Evolutionary conservation across 2,797 vertebrate species (phyloP).

Genomic region (Oophaga sylvatica): DNA sequence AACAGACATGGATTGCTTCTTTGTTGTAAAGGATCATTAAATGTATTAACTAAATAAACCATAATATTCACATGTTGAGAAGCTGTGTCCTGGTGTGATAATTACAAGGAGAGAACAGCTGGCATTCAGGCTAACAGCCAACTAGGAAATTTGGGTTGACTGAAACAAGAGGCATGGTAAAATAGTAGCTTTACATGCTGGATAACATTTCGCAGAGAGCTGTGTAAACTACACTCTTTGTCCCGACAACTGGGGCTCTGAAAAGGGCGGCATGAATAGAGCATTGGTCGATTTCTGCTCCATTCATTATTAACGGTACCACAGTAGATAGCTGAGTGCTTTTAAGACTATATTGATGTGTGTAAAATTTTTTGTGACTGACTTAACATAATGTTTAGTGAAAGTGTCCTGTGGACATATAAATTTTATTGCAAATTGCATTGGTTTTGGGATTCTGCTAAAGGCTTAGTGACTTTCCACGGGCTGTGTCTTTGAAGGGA

Average conservation of each 20-base stretch:
- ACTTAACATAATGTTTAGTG: no score
- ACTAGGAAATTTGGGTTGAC: conserved; percentile 31
- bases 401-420: no score
- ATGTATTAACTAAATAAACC: conserved; percentile 57
- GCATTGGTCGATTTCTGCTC: no score
- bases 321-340: no score
- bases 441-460: no score
- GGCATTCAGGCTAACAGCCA: conserved; percentile 50
- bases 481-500: no score
- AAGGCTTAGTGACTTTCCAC: no score
- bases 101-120: conserved; percentile 57
- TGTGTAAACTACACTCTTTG: background rate
- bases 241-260: background rate
- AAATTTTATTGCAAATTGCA: no score
- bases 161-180: conserved; percentile 14
- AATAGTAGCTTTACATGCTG: background rate
- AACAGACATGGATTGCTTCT: conserved; percentile 35
- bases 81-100: conserved; percentile 56
- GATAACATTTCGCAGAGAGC: background rate
- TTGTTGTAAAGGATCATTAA: conserved; percentile 43
- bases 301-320: no score
- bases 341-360: no score
- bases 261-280: no score
- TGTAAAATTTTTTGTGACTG: no score
- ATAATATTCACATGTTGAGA: conserved; percentile 52